A percentile compares a stretch with the other conserved stretches of the same genome.
These are phyloP conservation scores for Spodoptera exigua DNA, from an alignment of 2,888 invertebrate species.

Conservation along the genomic window DNA sequence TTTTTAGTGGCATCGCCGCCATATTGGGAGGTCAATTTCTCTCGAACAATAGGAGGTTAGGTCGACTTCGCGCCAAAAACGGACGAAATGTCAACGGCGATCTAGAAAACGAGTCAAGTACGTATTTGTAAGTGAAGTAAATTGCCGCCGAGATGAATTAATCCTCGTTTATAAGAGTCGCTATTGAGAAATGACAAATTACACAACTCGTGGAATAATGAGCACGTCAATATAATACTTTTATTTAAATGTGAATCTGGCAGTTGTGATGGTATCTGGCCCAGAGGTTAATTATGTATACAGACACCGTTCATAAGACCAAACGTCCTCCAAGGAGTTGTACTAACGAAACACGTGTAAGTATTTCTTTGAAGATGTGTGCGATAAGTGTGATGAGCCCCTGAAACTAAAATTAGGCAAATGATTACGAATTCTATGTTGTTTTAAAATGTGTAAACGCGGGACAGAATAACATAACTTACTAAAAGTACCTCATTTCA, in stretches of 20 bases:
- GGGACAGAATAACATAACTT: no score
- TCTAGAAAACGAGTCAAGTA: constrained; percentile 37
- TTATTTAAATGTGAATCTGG: constrained; percentile 2
- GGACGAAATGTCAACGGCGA: constrained; percentile 54
- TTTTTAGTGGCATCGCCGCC: constrained; percentile 56
- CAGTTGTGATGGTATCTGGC: neutral
- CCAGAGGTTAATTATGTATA: constrained; percentile 1
- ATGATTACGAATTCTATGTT: no score
- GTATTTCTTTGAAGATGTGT: no score
- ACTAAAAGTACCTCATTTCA: no score
- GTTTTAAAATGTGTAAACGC: no score
- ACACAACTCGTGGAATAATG: constrained; percentile 4
- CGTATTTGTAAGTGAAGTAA: constrained; percentile 30
- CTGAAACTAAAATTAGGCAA: no score
- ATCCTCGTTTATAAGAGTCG: constrained; percentile 25
- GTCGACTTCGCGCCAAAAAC: constrained; percentile 45
- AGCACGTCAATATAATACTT: neutral
- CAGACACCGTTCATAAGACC: neutral
- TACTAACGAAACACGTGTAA: neutral
- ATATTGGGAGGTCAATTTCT: constrained; percentile 59
- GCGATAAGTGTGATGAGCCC: no score
- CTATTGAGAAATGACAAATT: constrained; percentile 22
- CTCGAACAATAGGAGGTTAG: constrained; percentile 55
- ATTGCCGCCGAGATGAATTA: constrained; percentile 15
- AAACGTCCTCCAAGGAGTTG: neutral